Conservation (phyloP, 2,113 vertebrate species). For the Oryzias woworae region DNA sequence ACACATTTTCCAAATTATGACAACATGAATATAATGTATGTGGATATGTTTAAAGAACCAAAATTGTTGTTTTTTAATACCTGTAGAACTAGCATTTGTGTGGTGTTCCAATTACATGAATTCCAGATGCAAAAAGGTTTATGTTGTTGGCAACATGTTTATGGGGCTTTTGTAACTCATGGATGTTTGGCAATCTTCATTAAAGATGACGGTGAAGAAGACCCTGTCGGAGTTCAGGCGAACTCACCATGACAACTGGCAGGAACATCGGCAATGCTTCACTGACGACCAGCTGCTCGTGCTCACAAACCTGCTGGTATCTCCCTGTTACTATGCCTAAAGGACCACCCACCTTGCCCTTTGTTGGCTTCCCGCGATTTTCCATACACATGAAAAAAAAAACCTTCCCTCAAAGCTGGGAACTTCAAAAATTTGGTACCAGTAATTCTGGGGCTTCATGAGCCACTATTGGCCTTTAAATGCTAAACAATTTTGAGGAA, state of each 20-base stretch:
- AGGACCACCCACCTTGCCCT: slow-evolving; percentile 19
- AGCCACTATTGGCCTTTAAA: slow-evolving; percentile 38
- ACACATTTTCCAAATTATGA: too few relatives aligned
- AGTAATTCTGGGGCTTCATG: slow-evolving; percentile 16
- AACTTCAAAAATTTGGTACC: slow-evolving; percentile 1
- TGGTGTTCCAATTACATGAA: too few relatives aligned
- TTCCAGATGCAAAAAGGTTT: background rate
- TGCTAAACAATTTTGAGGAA: slow-evolving; percentile 12
- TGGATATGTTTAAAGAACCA: too few relatives aligned
- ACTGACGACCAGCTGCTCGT: slow-evolving; percentile 96
- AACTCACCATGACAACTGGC: slow-evolving; percentile 98
- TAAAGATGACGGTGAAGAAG: slow-evolving; percentile 96
- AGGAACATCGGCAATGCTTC: slow-evolving; percentile 96
- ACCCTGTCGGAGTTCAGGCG: slow-evolving; percentile 96
- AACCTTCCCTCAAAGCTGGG: slow-evolving; percentile 1
- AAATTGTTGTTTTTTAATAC: too few relatives aligned
- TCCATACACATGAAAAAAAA: slow-evolving; percentile 1
- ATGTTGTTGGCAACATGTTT: background rate
- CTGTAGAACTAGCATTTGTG: too few relatives aligned
- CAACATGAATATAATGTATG: too few relatives aligned
- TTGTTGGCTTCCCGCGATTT: slow-evolving; percentile 9
- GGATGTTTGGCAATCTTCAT: slow-evolving; percentile 8
- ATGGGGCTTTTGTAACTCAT: too few relatives aligned
- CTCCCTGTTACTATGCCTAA: slow-evolving; percentile 94
- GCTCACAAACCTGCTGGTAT: slow-evolving; percentile 96